These are phyloP conservation scores for Caenorhabditis elegans DNA, from an alignment of 1,140 invertebrate species.

Conservation along the genomic window DNA sequence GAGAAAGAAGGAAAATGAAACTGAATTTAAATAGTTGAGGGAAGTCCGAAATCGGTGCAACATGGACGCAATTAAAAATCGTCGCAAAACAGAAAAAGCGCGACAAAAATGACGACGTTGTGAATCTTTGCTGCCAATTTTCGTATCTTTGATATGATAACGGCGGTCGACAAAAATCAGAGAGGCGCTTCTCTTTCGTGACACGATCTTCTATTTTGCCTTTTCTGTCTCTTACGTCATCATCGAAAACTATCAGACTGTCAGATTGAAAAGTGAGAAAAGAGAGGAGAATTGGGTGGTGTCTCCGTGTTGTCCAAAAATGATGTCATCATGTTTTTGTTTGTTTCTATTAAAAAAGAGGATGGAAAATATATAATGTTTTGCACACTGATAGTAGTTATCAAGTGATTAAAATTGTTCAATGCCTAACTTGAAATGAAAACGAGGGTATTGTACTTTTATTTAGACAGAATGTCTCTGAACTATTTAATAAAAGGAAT, in stretches of 20 bases:
- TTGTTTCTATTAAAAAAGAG: neutral
- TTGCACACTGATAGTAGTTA: slow-evolving; percentile 3
- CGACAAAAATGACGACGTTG: neutral
- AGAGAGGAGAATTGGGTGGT: neutral
- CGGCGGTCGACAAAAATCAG: slow-evolving; percentile 20
- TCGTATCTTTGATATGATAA: slow-evolving; percentile 10
- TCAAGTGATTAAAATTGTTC: neutral
- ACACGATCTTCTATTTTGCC: neutral
- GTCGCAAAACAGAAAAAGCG: neutral
- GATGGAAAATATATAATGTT: neutral
- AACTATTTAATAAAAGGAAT: too few species aligned
- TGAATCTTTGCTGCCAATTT: slow-evolving; percentile 20
- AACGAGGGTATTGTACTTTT: too few species aligned
- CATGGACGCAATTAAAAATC: neutral
- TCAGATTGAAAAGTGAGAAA: neutral
- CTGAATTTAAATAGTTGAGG: neutral
- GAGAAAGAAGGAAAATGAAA: neutral
- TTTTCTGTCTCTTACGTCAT: neutral
- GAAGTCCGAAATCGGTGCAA: neutral
- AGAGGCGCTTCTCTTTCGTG: neutral
- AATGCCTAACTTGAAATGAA: too few species aligned
- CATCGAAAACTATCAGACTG: neutral
- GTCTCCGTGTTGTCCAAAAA: neutral
- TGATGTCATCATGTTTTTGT: slow-evolving; percentile 14
- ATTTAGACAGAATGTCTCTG: too few species aligned